phyloP scores from a whole-genome alignment of 2,797 vertebrate genomes.

The Phrynocephalus forsythii region DNA sequence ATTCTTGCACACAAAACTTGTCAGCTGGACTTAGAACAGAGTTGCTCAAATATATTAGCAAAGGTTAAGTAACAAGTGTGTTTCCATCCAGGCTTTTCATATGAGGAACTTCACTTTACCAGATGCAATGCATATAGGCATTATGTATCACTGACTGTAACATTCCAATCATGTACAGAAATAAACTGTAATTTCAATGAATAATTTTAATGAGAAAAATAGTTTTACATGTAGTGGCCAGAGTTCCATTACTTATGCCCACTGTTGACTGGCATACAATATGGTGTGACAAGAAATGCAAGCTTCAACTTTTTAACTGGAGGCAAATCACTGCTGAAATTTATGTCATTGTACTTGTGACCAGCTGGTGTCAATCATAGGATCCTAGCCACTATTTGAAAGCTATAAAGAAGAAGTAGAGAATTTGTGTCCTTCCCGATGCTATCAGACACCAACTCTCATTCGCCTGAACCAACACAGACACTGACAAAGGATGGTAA shows the following conservation, averaged over 20 bases:
- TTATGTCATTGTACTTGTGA: too few species aligned
- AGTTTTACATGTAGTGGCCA: neutral
- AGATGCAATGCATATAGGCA: neutral
- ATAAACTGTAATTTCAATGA: neutral
- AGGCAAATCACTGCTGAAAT: too few species aligned
- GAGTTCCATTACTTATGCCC: too few species aligned
- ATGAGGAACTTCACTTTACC: neutral
- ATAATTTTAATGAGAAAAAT: neutral
- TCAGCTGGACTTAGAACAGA: neutral
- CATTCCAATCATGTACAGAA: neutral
- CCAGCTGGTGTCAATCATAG: too few species aligned
- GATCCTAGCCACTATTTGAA: neutral
- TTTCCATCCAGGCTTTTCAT: neutral
- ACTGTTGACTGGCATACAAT: too few species aligned
- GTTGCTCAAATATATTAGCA: neutral
- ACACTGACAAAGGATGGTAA: neutral
- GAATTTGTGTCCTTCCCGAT: neutral
- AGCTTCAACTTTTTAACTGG: too few species aligned
- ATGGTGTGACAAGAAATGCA: too few species aligned
- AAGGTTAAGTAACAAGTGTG: neutral
- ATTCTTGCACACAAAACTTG: slow-evolving; percentile 12
- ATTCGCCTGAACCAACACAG: neutral
- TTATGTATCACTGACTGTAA: neutral
- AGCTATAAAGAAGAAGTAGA: neutral
- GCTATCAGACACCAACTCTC: neutral